Base-by-base conservation (phyloP, 2,888 invertebrate species). In the Drosophila nigricruria region DNA sequence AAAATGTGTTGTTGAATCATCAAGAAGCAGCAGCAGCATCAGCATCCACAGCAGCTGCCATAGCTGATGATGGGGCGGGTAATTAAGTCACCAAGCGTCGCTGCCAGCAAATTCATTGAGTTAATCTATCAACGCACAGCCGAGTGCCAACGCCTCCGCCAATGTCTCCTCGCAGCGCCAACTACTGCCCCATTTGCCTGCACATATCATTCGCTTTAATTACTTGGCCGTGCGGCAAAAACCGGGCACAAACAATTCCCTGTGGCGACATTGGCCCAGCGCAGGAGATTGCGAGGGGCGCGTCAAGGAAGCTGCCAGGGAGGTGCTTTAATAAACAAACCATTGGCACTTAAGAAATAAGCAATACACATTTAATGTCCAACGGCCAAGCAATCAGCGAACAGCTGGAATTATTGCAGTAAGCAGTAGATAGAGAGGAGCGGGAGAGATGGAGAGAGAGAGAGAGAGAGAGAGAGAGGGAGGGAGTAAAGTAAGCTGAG, bases 271-370 rank as follows among this genome's bases (percentile, higher is more conserved):
- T 88, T 80, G 75, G 30, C 18, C 16, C 10, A 36, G 45, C 10
- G 45, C 10, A n/a, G 20, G 10, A 14, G 10, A 5, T 12, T 34
- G 23, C 14, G n/a, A n/a, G 36, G 10, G 20, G 5, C 3, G 10
- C 20, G 23, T 2, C 10, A 25, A 14, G 30, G n/a, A 4, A 18
- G 56, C n/a, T 30, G 42, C 18, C 16, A 25, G 18, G 70, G 62
- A 67, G 74, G 63, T 56, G 67, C 70, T 79, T 84, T 89, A 88
- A 88, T 89, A 87, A 89, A 84, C 82, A 86, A 84, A 87, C 89
- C 89, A 85, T 89, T 84, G 89, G 81, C 84, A 85, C 84, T 85
- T 85, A 85, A 85, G 84, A 84, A 82, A 86, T 89, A 85, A 88
- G 86, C 90, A 85, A 86, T 86, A 82, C 82, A 85, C 83, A 82